Percentiles rank a stretch among this genome's conserved stretches.
Evolutionary conservation across 2,113 vertebrate species (phyloP).

Genomic region (Tylochromis polylepis): DNA sequence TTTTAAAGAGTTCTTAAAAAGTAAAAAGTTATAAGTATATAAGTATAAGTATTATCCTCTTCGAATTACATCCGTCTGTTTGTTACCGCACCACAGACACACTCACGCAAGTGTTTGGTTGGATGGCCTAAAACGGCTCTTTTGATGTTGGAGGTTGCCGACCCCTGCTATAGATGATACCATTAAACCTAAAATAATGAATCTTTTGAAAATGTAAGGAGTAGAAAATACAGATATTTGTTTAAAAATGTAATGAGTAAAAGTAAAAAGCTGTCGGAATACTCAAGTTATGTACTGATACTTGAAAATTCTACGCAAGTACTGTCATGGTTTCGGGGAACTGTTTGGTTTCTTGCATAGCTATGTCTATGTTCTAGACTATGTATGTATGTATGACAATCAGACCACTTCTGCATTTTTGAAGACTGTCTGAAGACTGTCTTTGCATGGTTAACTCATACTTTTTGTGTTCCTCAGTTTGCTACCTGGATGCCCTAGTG

Average conservation of each 20-base stretch:
- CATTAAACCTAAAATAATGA: too few relatives aligned
- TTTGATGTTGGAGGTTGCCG: neutral
- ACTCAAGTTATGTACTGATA: too few relatives aligned
- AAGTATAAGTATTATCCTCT: neutral
- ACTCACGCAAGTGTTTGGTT: neutral
- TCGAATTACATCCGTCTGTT: neutral
- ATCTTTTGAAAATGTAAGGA: too few relatives aligned
- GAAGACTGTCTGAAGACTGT: neutral
- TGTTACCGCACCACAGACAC: neutral
- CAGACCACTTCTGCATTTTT: neutral
- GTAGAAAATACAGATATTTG: too few relatives aligned
- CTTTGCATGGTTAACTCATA: fast-evolving
- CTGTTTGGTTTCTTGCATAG: neutral
- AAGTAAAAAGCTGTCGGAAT: too few relatives aligned
- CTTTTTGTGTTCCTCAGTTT: neutral
- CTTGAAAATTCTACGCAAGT: neutral
- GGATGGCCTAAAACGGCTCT: neutral
- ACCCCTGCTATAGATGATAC: too few relatives aligned
- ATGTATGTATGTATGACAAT: too few relatives aligned
- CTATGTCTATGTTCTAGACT: neutral
- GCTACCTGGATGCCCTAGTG: neutral
- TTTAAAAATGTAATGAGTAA: too few relatives aligned
- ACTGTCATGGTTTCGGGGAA: neutral
- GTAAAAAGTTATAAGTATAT: neutral
- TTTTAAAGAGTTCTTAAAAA: neutral